phyloP scores from a whole-genome alignment of 2,888 invertebrate genomes.

The Eugnorisma glareosa region DNA sequence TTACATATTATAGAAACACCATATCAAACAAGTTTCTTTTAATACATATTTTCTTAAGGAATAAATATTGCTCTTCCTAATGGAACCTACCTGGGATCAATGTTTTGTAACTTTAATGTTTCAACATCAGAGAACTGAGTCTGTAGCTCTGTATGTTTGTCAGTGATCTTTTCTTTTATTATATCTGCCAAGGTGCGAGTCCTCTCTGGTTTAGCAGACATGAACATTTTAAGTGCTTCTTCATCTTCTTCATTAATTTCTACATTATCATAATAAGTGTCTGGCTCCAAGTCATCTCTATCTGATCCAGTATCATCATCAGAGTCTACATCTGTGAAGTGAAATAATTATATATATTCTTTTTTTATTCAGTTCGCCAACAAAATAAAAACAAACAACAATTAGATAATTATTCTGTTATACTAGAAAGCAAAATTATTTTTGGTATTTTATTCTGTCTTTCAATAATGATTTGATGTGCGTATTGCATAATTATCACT shows the following conservation, averaged over 20 bases:
- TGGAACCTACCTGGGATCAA: conserved; percentile 93
- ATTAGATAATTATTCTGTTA: not conserved
- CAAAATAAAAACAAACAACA: not conserved
- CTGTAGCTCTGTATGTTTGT: conserved; percentile 97
- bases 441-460: not conserved
- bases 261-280: conserved; percentile 93
- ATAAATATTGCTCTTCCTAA: no score
- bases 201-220: conserved; percentile 87
- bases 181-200: conserved; percentile 96
- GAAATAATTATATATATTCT: not conserved
- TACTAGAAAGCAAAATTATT: not conserved
- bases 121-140: conserved; percentile 95
- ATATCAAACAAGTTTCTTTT: not conserved
- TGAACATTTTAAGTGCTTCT: conserved; percentile 95
- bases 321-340: conserved; percentile 78
- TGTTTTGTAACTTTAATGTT: conserved; percentile 94
- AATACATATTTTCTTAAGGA: conserved; percentile 1
- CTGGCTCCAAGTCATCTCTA: conserved; percentile 89
- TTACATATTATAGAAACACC: not conserved
- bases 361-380: not conserved
- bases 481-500: no score
- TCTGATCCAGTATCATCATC: conserved; percentile 89
- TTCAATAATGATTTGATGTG: no score
- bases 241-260: conserved; percentile 97
- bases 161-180: conserved; percentile 97